Conservation (phyloP, 2,888 invertebrate genomes). For the Polietes domitor region DNA sequence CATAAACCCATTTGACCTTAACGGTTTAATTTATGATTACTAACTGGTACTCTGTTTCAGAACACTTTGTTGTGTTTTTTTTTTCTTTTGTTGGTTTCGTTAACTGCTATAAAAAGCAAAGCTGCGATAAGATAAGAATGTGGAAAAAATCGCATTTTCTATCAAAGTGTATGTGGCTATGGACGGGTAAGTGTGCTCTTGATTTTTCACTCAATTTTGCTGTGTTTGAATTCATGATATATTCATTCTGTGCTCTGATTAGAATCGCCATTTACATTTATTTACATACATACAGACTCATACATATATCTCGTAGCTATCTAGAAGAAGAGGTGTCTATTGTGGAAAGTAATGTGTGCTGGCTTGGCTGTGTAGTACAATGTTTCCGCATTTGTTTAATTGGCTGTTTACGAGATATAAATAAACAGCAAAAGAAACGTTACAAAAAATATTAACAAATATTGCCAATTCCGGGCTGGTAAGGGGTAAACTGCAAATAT, state of each 20-base stretch:
- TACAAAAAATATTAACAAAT: not conserved
- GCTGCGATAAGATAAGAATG: constrained; percentile 1
- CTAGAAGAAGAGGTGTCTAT: not conserved
- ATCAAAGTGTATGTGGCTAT: not conserved
- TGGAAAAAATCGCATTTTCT: not conserved
- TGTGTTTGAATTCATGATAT: not conserved
- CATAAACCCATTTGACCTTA: not conserved
- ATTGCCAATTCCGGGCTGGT: not conserved
- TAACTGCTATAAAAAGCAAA: not conserved
- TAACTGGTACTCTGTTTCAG: not conserved
- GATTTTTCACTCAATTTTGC: not conserved
- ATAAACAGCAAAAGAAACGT: not conserved
- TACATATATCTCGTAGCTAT: too few relatives aligned
- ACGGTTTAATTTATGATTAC: not conserved
- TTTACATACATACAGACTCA: not conserved
- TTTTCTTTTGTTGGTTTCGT: not conserved
- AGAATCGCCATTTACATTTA: not conserved
- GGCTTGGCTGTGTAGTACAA: not conserved
- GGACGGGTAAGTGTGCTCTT: not conserved
- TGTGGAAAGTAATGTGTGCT: not conserved
- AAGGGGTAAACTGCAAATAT: not conserved
- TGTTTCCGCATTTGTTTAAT: not conserved
- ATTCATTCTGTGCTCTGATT: not conserved
- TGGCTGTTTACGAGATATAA: not conserved
- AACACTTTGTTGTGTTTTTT: not conserved